Percentiles rank a stretch among this genome's conserved stretches.
These are phyloP conservation scores for Epiblema foenella DNA, from an alignment of 2,888 invertebrate species.

Conservation along the genomic window DNA sequence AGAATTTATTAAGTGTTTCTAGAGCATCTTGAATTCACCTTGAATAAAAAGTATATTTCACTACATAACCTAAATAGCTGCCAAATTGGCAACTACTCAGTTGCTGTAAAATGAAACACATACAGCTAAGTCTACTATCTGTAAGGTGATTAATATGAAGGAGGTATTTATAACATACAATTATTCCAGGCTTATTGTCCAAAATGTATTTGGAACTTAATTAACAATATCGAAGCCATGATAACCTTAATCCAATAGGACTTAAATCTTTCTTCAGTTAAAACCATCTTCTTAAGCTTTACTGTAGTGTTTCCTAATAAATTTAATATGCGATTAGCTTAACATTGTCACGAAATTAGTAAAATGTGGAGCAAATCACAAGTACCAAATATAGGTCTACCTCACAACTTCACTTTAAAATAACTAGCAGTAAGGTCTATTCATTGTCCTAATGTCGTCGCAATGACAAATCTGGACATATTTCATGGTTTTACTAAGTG, in stretches of 20 bases:
- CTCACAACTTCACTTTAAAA: constrained; percentile 12
- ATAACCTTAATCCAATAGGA: constrained; percentile 15
- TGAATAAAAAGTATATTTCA: constrained; percentile 6
- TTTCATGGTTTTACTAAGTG: constrained; percentile 21
- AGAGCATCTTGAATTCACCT: constrained; percentile 8
- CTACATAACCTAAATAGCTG: constrained; percentile 25
- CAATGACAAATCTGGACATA: not conserved
- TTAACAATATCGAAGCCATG: not conserved
- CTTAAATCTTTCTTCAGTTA: not conserved
- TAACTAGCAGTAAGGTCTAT: not conserved
- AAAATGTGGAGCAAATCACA: constrained; percentile 14
- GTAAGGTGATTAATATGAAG: not conserved
- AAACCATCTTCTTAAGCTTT: not conserved
- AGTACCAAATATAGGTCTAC: constrained; percentile 18
- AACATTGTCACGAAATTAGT: not conserved
- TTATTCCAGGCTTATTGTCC: not conserved
- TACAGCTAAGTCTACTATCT: not conserved
- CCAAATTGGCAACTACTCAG: constrained; percentile 27
- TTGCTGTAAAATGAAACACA: not conserved
- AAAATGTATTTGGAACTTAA: not conserved
- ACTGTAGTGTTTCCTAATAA: not conserved
- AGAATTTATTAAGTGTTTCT: not conserved
- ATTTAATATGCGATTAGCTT: not conserved
- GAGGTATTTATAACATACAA: constrained; percentile 18
- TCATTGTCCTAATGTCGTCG: not conserved